Percentiles rank a stretch among this genome's conserved stretches.
These are phyloP conservation scores for Alcedo atthis DNA, from an alignment of 2,797 vertebrate species.

Conservation along the genomic window DNA sequence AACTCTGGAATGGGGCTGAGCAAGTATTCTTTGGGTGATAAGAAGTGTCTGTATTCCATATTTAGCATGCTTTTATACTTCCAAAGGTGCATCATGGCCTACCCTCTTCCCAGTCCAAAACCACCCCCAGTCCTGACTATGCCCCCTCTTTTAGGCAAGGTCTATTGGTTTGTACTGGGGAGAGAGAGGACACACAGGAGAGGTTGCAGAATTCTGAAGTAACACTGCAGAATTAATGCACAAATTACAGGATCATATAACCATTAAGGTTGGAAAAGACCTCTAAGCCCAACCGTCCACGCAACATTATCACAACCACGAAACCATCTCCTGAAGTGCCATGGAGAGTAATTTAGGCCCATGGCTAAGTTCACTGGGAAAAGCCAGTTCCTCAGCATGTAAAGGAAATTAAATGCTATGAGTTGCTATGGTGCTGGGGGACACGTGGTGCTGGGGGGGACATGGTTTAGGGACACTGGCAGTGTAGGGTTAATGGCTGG, in stretches of 20 bases:
- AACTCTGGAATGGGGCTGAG: not conserved
- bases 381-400: not conserved
- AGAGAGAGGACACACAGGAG: no score
- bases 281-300: no score
- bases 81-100: not conserved
- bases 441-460: no score
- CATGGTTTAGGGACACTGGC: no score
- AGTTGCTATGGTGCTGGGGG: no score
- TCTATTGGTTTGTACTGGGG: no score
- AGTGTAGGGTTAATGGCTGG: no score
- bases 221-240: not conserved
- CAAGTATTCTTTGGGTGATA: not conserved
- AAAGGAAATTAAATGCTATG: rapidly evolving
- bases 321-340: not conserved
- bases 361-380: not conserved
- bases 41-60: not conserved
- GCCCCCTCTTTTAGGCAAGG: not conserved
- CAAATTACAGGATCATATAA: no score
- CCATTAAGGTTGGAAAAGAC: no score
- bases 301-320: no score
- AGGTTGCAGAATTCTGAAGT: not conserved
- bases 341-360: not conserved
- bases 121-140: not conserved
- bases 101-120: not conserved
- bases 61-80: not conserved